Evolutionary conservation across 2,888 invertebrate genomes (phyloP).

Genomic region (Antitype chi): DNA sequence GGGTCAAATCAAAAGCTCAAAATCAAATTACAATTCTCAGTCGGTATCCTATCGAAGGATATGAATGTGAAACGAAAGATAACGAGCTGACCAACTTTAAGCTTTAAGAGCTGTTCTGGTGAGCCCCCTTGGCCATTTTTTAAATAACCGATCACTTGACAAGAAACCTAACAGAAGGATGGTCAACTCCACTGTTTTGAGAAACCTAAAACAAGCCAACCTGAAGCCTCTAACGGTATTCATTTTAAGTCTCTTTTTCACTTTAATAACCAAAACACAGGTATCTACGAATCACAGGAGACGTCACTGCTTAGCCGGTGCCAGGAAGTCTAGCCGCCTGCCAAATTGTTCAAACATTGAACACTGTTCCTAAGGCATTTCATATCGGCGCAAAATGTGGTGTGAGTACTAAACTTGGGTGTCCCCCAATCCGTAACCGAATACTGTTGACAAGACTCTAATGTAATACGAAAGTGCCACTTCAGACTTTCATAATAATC

Average conservation of each 20-base stretch:
- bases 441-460: slow-evolving; percentile 38
- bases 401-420: slow-evolving; percentile 20
- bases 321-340: slow-evolving; percentile 52
- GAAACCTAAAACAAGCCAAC: not conserved
- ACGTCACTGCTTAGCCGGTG: slow-evolving; percentile 36
- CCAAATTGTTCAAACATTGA: slow-evolving; percentile 52
- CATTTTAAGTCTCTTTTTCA: slow-evolving; percentile 1
- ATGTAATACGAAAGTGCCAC: slow-evolving; percentile 4
- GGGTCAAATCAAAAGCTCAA: not conserved
- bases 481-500: not conserved
- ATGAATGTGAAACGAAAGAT: not conserved
- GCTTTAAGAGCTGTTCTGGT: not conserved
- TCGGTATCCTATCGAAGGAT: not conserved
- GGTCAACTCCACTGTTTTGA: not conserved
- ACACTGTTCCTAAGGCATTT: slow-evolving; percentile 26
- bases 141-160: not conserved
- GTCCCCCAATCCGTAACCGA: slow-evolving; percentile 41
- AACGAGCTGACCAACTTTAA: not conserved
- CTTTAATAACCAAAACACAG: slow-evolving; percentile 19
- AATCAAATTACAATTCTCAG: not conserved
- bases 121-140: not conserved
- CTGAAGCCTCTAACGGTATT: not conserved
- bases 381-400: slow-evolving; percentile 32
- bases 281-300: slow-evolving; percentile 25
- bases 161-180: not conserved